Conservation (phyloP, 2,113 vertebrate genomes). For the Ciconia stormi region DNA sequence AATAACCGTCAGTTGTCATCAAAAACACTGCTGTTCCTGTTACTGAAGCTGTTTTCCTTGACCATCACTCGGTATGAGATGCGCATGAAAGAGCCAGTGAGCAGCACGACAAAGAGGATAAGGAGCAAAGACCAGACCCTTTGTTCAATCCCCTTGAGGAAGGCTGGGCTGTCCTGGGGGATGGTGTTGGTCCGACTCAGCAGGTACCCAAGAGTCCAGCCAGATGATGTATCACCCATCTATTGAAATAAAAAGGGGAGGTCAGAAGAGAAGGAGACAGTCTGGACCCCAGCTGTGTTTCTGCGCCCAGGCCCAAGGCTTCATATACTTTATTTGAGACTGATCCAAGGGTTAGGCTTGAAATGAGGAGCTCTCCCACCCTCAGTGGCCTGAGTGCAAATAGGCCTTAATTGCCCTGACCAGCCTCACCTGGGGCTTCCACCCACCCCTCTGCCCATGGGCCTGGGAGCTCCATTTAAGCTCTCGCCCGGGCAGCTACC, state of each 20-base stretch:
- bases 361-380: background rate
- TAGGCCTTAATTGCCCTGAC: background rate
- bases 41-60: constrained; percentile 31
- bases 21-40: constrained; percentile 43
- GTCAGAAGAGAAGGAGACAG: background rate
- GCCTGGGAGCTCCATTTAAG: background rate
- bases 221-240: constrained; percentile 8
- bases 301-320: background rate
- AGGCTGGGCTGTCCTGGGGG: background rate
- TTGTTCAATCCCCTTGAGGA: constrained; percentile 49
- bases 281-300: background rate
- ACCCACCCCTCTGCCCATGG: background rate
- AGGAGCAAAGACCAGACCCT: constrained; percentile 57
- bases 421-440: background rate
- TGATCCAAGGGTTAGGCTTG: background rate
- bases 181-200: constrained; percentile 6
- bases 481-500: background rate
- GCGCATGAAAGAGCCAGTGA: constrained; percentile 51
- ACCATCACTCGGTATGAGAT: constrained; percentile 44
- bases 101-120: constrained; percentile 35
- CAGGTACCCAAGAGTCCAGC: constrained; percentile 58
- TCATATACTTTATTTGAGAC: background rate
- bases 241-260: background rate
- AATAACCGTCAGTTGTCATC: background rate
- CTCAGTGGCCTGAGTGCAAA: background rate